Evolutionary conservation across 2,888 invertebrate species (phyloP), one percentile per base, ranked within the genome.

Genomic region (Micoletzkya japonica): DNA sequence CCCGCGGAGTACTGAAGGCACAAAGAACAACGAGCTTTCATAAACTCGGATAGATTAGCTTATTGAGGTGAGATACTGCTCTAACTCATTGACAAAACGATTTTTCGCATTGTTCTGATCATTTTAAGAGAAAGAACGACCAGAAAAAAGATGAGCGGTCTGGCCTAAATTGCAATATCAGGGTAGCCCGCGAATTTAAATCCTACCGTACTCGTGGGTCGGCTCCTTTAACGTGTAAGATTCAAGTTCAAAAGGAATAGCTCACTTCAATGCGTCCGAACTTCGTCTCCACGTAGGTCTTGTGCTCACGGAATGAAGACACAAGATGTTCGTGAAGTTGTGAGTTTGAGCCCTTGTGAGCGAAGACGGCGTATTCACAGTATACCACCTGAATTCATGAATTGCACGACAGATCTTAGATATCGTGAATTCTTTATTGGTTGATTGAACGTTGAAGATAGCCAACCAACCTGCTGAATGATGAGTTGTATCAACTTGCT

Each of bases 251-350:
- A n/a, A n/a, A 6, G 7, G 6, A 52, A 6, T n/a, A 30, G 20
- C 34, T 36, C 17, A 66, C 64, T 37, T 66, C 64, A 7, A 66
- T 54, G 3, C 20, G 20, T 28, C 64, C 64, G 54, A 66, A 57
- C 24, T 68, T 39, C 32, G 39, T 49, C 68, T 68, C 68, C 4
- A 68, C 58, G n/a, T 50, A 68, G 7, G 26, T 14, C 14, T 30
- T 28, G 32, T 68, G 58, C 24, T 57, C 68, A 3, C 49, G 26
- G 68, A 32, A 68, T 4, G 44, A 39, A 24, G 30, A 32, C 44
- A 68, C 68, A 6, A 68, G 68, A 58, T 57, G 57, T 20, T 57
- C 57, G 57, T 68, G 68, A n/a, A 68, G 24, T 39, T 68, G 32
- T n/a, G 39, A 4, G 20, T 58, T 34, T 1, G 57, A 57, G 28